phyloP scores from a whole-genome alignment of 2,888 invertebrate species.

The Drosophila meridiana region DNA sequence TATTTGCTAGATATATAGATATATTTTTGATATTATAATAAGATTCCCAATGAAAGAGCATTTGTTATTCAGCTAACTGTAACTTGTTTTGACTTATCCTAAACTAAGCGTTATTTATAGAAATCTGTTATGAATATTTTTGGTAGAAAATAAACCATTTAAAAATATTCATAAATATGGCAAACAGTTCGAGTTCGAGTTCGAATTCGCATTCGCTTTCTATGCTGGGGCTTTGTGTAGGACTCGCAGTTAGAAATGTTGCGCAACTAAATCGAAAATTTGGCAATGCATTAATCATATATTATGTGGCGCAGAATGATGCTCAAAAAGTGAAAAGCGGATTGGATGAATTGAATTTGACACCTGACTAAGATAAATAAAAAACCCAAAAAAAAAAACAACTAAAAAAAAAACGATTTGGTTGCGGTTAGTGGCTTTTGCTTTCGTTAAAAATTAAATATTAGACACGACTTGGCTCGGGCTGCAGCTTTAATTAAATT shows the following conservation, averaged over 20 bases:
- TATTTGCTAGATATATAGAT: not conserved
- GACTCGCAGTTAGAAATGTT: constrained; percentile 52
- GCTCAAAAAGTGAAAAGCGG: constrained; percentile 60
- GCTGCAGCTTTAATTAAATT: constrained; percentile 60
- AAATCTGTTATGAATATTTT: constrained; percentile 29
- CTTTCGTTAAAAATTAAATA: constrained; percentile 67
- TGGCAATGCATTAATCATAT: constrained; percentile 55
- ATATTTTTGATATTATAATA: not conserved
- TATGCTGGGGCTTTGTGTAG: constrained; percentile 19
- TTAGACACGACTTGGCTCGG: constrained; percentile 24
- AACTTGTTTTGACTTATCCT: not conserved
- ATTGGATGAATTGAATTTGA: constrained; percentile 49
- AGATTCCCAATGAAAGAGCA: not conserved
- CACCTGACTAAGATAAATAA: constrained; percentile 32
- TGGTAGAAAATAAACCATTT: constrained; percentile 13
- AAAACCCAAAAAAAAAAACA: not conserved
- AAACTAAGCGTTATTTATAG: constrained; percentile 30
- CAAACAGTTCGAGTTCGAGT: not conserved
- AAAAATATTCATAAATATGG: constrained; percentile 16
- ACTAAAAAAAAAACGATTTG: constrained; percentile 28
- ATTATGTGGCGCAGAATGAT: constrained; percentile 59
- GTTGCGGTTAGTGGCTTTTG: constrained; percentile 48
- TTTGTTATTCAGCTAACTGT: not conserved
- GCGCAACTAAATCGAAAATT: constrained; percentile 56
- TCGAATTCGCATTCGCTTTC: constrained; percentile 7